A percentile compares a stretch with the other conserved stretches of the same genome.
Evolutionary conservation across 2,888 invertebrate genomes (phyloP).

Genomic region (Stomorhina lunata): DNA sequence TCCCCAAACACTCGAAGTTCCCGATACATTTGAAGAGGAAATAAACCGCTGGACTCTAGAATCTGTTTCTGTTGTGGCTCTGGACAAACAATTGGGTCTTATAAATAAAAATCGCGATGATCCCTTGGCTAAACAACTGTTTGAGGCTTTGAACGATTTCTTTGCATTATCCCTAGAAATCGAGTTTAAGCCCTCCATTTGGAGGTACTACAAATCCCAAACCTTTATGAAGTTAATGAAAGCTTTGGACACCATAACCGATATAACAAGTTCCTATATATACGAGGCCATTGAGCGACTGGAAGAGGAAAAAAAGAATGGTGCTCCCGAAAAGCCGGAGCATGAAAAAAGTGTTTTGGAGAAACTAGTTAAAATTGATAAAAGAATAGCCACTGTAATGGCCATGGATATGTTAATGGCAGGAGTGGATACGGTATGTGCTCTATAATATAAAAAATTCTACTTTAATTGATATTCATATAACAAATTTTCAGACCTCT

Average conservation of each 20-base stretch:
- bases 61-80: slow-evolving; percentile 79
- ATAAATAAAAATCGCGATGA: slow-evolving; percentile 66
- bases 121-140: slow-evolving; percentile 66
- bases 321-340: slow-evolving; percentile 67
- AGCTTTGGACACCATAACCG: slow-evolving; percentile 69
- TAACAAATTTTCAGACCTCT: slow-evolving; percentile 74
- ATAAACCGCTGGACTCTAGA: slow-evolving; percentile 83
- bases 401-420: slow-evolving; percentile 86
- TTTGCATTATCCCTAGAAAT: slow-evolving; percentile 55
- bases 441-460: slow-evolving; percentile 35
- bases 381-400: slow-evolving; percentile 84
- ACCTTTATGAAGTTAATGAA: slow-evolving; percentile 70
- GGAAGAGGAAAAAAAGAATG: slow-evolving; percentile 57
- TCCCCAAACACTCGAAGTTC: slow-evolving; percentile 74
- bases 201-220: slow-evolving; percentile 69
- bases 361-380: slow-evolving; percentile 83
- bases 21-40: slow-evolving; percentile 80
- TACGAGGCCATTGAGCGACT: slow-evolving; percentile 74
- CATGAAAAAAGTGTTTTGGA: slow-evolving; percentile 83
- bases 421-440: slow-evolving; percentile 86
- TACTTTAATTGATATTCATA: not conserved
- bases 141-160: slow-evolving; percentile 63
- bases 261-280: slow-evolving; percentile 73
- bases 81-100: slow-evolving; percentile 77
- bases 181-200: slow-evolving; percentile 71